Percentiles rank a stretch among this genome's conserved stretches.
Evolutionary conservation across 2,888 invertebrate species (phyloP).

Genomic region (Marronus borbonicus): DNA sequence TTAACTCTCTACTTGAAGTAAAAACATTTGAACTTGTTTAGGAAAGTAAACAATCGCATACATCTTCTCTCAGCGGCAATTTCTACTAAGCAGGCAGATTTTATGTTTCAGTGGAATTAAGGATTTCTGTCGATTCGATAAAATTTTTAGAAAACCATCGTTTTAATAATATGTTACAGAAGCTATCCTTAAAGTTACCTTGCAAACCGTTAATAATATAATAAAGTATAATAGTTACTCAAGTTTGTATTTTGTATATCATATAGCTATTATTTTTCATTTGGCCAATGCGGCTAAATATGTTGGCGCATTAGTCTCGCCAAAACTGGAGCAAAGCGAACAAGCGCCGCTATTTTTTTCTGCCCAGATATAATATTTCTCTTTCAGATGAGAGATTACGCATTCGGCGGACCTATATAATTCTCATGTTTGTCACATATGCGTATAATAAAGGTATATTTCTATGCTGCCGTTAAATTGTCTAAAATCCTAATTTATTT

Average conservation of each 20-base stretch:
- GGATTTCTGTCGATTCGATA: too few species aligned
- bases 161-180: background rate
- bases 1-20: too few species aligned
- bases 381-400: conserved; percentile 42
- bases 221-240: background rate
- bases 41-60: too few species aligned
- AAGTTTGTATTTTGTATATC: background rate
- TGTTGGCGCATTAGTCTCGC: background rate
- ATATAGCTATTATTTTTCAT: conserved; percentile 26
- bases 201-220: background rate
- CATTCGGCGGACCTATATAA: conserved; percentile 36
- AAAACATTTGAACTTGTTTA: too few species aligned
- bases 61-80: too few species aligned
- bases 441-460: conserved; percentile 46
- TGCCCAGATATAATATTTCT: conserved; percentile 40
- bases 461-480: conserved; percentile 37
- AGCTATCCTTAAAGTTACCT: background rate
- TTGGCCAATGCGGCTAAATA: conserved; percentile 17
- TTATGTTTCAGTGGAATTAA: too few species aligned
- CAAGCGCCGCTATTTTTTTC: conserved; percentile 22
- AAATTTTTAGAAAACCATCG: background rate
- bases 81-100: too few species aligned
- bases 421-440: conserved; percentile 42
- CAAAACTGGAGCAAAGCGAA: conserved; percentile 2
- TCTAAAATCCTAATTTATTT: conserved; percentile 46